Conservation (phyloP, 2,113 vertebrate species). For the Caracal caracal region DNA sequence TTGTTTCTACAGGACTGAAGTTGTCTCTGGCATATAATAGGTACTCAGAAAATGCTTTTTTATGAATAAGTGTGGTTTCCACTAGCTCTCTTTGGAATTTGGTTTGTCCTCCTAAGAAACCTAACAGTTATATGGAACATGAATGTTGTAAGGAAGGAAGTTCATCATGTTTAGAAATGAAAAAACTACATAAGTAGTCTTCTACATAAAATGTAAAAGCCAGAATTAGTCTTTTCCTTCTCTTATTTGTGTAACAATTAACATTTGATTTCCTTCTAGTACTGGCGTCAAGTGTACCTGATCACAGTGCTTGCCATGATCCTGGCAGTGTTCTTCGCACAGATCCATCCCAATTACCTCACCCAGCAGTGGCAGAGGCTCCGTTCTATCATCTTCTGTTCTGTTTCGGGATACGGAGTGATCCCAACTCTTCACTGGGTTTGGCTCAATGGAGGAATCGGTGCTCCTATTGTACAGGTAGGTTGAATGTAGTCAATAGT, state of each 20-base stretch:
- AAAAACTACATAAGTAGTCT: not conserved
- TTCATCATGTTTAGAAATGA: not conserved
- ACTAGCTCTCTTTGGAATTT: not conserved
- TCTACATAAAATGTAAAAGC: not conserved
- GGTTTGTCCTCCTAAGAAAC: not conserved
- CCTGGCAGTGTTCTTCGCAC: slow-evolving; percentile 95
- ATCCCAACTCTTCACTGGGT: slow-evolving; percentile 96
- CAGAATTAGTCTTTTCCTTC: not conserved
- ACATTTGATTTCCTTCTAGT: slow-evolving; percentile 84
- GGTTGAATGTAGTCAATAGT: not conserved
- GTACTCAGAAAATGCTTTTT: not conserved
- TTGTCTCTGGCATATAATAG: not conserved
- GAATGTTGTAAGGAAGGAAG: not conserved
- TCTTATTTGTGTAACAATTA: not conserved
- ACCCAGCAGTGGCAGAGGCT: slow-evolving; percentile 94
- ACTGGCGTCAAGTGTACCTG: slow-evolving; percentile 97
- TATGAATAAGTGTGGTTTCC: not conserved
- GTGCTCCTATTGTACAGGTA: slow-evolving; percentile 94
- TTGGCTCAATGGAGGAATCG: slow-evolving; percentile 92
- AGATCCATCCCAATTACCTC: slow-evolving; percentile 96
- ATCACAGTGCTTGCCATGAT: slow-evolving; percentile 95
- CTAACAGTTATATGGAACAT: not conserved
- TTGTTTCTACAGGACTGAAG: not conserved
- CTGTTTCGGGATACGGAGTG: slow-evolving; percentile 92
- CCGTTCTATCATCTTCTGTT: slow-evolving; percentile 93